phyloP scores from a whole-genome alignment of 1,140 invertebrate species.

The Chironomus tepperi region DNA sequence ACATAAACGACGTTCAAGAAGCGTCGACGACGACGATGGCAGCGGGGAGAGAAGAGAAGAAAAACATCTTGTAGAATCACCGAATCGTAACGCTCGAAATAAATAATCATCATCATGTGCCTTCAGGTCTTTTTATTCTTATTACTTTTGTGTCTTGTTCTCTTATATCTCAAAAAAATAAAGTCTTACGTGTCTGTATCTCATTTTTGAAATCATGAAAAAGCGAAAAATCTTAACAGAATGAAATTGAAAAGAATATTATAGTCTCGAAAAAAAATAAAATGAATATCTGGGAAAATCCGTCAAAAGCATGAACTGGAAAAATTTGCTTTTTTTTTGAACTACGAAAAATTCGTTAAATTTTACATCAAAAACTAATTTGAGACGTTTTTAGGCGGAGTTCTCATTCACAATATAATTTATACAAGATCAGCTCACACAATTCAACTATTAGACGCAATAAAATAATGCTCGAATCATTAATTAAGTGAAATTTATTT shows the following conservation, averaged over 20 bases:
- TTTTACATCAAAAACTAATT: no score
- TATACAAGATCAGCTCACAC: no score
- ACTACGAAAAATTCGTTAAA: no score
- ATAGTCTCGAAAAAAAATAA: neutral
- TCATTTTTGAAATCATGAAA: neutral
- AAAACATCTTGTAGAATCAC: slow-evolving; percentile 18
- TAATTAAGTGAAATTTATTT: no score
- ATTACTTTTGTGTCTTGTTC: neutral
- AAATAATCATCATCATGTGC: slow-evolving; percentile 21
- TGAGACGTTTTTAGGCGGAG: no score
- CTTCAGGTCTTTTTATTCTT: neutral
- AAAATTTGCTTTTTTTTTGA: no score
- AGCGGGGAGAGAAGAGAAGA: neutral
- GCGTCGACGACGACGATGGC: neutral
- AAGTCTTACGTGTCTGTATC: slow-evolving; percentile 10
- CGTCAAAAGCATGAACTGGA: no score
- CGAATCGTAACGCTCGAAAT: slow-evolving; percentile 19
- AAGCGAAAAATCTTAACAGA: neutral
- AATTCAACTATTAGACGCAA: no score
- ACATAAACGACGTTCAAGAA: neutral
- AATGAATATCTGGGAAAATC: no score
- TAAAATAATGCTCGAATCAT: no score
- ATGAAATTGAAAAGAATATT: neutral
- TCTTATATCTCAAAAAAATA: no score
- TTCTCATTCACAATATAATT: no score